These are phyloP conservation scores for Astreopora myriophthalma DNA, from an alignment of 64 coral and sea anemone genomes.

Conservation along the genomic window DNA sequence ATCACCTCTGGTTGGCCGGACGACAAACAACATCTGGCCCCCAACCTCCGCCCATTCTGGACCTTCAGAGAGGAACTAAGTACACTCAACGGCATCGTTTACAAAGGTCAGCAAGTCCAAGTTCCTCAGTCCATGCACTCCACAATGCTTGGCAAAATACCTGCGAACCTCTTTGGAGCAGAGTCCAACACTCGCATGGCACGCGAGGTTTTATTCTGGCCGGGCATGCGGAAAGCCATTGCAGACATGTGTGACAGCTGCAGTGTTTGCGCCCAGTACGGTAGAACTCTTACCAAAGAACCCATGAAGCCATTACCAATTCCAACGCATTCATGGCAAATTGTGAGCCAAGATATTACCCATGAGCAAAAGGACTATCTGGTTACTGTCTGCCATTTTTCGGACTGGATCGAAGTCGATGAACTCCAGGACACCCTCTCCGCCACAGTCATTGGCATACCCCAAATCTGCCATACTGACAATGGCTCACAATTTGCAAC, in stretches of 20 bases:
- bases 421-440: constrained; percentile 26
- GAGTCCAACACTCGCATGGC: constrained; percentile 52
- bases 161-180: constrained; percentile 49
- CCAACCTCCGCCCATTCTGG: constrained; percentile 28
- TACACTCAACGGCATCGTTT: constrained; percentile 60
- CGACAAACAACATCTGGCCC: neutral
- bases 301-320: constrained; percentile 50
- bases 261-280: constrained; percentile 26
- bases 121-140: constrained; percentile 58
- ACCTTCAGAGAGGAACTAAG: constrained; percentile 59
- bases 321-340: constrained; percentile 61
- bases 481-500: constrained; percentile 63
- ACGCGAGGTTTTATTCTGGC: constrained; percentile 56
- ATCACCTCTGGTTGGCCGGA: constrained; percentile 33
- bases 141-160: constrained; percentile 61
- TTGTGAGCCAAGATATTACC: constrained; percentile 59
- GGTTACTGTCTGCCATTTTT: constrained; percentile 61
- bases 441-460: no score
- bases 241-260: constrained; percentile 47
- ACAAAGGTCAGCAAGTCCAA: constrained; percentile 23
- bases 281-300: constrained; percentile 13
- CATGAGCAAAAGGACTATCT: constrained; percentile 4
- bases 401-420: constrained; percentile 62
- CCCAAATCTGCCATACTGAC: constrained; percentile 50
- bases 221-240: constrained; percentile 42